Conservation (phyloP, 2,888 invertebrate genomes). For the Cancer borealis region DNA sequence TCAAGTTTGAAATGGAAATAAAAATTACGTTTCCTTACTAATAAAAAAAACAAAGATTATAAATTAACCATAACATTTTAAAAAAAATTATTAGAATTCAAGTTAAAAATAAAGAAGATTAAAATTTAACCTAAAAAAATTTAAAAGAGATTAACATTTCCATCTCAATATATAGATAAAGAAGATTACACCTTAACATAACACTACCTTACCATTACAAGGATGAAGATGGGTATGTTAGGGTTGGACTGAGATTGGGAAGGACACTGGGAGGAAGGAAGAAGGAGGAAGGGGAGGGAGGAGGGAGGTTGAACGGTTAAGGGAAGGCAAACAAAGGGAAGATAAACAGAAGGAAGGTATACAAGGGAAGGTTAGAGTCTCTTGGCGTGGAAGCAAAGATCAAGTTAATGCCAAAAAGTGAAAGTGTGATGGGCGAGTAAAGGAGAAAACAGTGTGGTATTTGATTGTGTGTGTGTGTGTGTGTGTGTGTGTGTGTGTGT, state of each 20-base stretch:
- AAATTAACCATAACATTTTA: too few species aligned
- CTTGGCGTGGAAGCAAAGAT: neutral
- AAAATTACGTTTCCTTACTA: neutral
- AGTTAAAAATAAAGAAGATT: too few species aligned
- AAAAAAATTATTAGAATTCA: too few species aligned
- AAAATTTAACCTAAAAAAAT: too few species aligned
- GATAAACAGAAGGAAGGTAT: neutral
- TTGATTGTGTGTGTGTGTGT: neutral
- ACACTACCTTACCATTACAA: neutral
- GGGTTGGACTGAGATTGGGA: neutral
- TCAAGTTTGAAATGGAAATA: too few species aligned
- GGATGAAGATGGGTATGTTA: neutral
- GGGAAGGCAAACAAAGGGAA: neutral
- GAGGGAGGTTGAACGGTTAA: neutral
- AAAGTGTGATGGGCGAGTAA: neutral
- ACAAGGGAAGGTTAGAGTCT: neutral
- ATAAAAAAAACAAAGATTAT: neutral
- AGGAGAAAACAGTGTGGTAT: neutral
- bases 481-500: constrained; percentile 17
- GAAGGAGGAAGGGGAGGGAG: neutral
- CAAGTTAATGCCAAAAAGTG: neutral
- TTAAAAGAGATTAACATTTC: too few species aligned
- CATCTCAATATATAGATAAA: too few species aligned
- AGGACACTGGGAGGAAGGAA: neutral
- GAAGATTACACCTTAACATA: neutral